Percentiles rank a stretch among this genome's conserved stretches.
Evolutionary conservation across 2,888 invertebrate genomes (phyloP).

Genomic region (Alloplasta piceator): DNA sequence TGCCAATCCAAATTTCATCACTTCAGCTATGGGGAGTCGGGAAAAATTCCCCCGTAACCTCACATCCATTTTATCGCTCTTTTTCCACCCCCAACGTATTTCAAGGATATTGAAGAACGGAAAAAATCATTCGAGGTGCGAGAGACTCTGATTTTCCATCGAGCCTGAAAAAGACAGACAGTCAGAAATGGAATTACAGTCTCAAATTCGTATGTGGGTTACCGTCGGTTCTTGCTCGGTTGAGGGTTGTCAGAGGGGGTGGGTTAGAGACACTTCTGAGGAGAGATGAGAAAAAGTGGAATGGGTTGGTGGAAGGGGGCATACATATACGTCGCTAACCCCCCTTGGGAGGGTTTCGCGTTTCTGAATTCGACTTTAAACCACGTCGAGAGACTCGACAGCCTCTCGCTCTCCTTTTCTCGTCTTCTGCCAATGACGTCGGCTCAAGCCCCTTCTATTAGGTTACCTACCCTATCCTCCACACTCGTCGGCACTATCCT

Average conservation of each 20-base stretch:
- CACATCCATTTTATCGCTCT: background rate
- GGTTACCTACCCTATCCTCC: constrained; percentile 80
- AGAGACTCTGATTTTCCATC: constrained; percentile 35
- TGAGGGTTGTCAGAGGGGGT: constrained; percentile 51
- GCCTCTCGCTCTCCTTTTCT: constrained; percentile 68
- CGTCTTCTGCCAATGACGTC: constrained; percentile 81
- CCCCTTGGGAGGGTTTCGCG: constrained; percentile 76
- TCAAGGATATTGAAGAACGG: constrained; percentile 7
- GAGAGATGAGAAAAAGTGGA: constrained; percentile 40
- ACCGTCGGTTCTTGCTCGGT: constrained; percentile 59
- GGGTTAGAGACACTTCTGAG: constrained; percentile 51
- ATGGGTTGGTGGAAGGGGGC: constrained; percentile 26
- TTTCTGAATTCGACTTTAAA: constrained; percentile 81
- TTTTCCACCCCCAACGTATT: background rate
- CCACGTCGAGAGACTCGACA: constrained; percentile 78
- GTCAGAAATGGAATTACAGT: constrained; percentile 65
- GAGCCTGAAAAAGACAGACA: constrained; percentile 51
- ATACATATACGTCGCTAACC: constrained; percentile 42
- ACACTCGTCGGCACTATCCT: constrained; percentile 73
- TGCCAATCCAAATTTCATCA: no score
- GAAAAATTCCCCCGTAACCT: background rate
- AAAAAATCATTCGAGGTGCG: constrained; percentile 14
- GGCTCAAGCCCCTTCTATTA: constrained; percentile 81
- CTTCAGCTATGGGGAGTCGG: no score
- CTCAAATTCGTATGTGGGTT: constrained; percentile 67